Conservation (phyloP, 2,888 invertebrate species). For the Bimastos eiseni region DNA sequence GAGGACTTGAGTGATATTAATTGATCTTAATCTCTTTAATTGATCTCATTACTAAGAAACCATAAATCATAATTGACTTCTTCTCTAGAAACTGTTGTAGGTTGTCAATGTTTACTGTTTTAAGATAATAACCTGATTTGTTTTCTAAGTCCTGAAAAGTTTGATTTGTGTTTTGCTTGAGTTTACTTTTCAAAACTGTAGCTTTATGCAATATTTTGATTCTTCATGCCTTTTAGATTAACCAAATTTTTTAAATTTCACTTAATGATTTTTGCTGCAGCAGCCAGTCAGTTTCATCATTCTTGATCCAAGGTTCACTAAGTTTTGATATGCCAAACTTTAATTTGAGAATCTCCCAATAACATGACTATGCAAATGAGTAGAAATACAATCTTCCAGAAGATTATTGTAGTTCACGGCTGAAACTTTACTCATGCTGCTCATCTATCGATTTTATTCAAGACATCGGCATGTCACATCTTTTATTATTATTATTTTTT, state of each 20-base stretch:
- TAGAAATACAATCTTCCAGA: not conserved
- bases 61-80: not conserved
- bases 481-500: not conserved
- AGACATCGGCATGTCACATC: too few relatives aligned
- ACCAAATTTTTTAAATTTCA: not conserved
- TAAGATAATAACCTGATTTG: not conserved
- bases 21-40: not conserved
- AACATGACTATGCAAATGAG: not conserved
- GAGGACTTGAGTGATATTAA: not conserved
- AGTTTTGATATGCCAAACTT: not conserved
- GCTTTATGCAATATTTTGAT: not conserved
- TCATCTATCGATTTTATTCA: not conserved
- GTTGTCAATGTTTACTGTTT: not conserved
- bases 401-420: too few relatives aligned
- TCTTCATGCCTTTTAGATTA: not conserved
- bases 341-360: not conserved
- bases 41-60: not conserved
- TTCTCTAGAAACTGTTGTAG: not conserved
- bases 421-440: not conserved
- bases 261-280: not conserved
- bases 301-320: not conserved
- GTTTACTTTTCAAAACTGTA: conserved; percentile 13
- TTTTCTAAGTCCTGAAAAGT: not conserved
- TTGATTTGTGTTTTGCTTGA: not conserved
- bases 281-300: not conserved